Base-by-base conservation (phyloP, 2,797 vertebrate genomes). In the Anas acuta region DNA sequence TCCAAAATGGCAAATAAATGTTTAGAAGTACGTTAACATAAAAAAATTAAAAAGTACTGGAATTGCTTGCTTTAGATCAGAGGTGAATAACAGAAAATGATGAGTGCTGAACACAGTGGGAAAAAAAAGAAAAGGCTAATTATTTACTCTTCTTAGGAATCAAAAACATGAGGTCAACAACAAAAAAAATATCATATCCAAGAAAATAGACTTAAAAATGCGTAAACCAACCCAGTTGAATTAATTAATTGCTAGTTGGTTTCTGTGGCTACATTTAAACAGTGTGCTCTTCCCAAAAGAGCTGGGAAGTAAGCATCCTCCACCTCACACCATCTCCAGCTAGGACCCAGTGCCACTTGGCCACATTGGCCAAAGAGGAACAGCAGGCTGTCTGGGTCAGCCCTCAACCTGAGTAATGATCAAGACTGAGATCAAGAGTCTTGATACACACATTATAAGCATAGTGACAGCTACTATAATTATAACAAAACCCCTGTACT, bases 331-430 rank as follows among this genome's bases (percentile, higher is more conserved):
- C 30, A 19, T 80, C 58, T 88, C 70, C 21, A 35, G 30, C n/a
- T 60, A 79, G 56, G 60, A 73, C 66, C 69, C 58, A 17, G 41
- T 37, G 95, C 88, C 74, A 60, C 35, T 84, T 95, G 88, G 72
- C 67, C 18, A 4, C 8, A 7, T 39, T 70, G 80, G 86, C 92
- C 77, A 41, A 76, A 90, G 82, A 57, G 6, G 2, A 90, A 84
- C 74, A 45, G 39, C 64, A 87, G 78, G n/a, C 49, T 79, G 65
- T 64, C 93, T 92, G 67, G 74, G 81, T 93, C 86, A 94, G 64
- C 86, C 64, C 93, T 95, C 95, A 87, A 45, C 81, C 86, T 93
- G 84, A 86, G 82, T 92, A 94, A 93, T 91, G 81, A 95, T 90
- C 75, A 90, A 45, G 43, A 45, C 18, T 93, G 86, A 93, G 84